Base-by-base conservation (phyloP, 2,888 invertebrate genomes). In the Cacoxenus indagator region DNA sequence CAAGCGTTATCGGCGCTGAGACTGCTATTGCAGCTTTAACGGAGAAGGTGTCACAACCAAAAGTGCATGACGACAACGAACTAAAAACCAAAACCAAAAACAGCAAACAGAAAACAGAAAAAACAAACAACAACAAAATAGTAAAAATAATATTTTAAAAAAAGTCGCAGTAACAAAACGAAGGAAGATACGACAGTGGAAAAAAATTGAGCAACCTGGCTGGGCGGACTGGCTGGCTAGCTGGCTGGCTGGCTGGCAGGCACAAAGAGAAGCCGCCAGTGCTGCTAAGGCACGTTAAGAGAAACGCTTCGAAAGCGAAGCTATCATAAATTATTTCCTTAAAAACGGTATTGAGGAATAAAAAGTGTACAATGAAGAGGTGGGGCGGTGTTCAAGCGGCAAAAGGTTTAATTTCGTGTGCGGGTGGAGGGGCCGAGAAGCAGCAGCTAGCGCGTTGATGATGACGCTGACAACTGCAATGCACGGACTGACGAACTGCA, bases 311-410 rank as follows among this genome's bases (percentile, higher is more conserved):
- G 37, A 59, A 59, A 31, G 26, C 59, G 59, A 31, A 37, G 37
- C 59, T 31, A 59, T 59, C 59, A 59, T 59, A 59, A 59, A 59
- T 59, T 59, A 59, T 59, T 59, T 59, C 31, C 59, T 59, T 37
- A 59, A 57, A 37, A 59, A 19, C 31, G n/a, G n/a, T n/a, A n/a
- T n/a, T n/a, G n/a, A n/a, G n/a, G n/a, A n/a, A n/a, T n/a, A n/a
- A n/a, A n/a, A n/a, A n/a, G n/a, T n/a, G n/a, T n/a, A n/a, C n/a
- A n/a, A n/a, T n/a, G n/a, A n/a, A n/a, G n/a, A n/a, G n/a, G n/a
- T n/a, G n/a, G n/a, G n/a, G n/a, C n/a, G n/a, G n/a, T n/a, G n/a
- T n/a, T n/a, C n/a, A n/a, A n/a, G n/a, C n/a, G n/a, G n/a, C n/a
- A n/a, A n/a, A n/a, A n/a, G n/a, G n/a, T n/a, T n/a, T n/a, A n/a